Conservation (phyloP, 64 coral and sea anemone genomes). For the Platygyra sinensis region DNA sequence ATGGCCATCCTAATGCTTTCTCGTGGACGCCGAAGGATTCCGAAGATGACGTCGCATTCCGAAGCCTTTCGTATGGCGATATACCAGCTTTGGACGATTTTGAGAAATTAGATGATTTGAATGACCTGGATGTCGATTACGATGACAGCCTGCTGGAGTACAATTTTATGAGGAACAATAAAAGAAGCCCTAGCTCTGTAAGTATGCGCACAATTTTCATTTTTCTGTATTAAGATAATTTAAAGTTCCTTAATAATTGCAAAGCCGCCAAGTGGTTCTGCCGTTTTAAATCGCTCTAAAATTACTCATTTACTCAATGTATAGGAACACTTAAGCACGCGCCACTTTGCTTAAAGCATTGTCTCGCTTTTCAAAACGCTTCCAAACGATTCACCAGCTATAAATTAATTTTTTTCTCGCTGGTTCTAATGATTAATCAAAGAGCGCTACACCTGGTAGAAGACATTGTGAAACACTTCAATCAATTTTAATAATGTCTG, state of each 20-base stretch:
- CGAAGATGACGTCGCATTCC: constrained; percentile 17
- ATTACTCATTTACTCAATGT: too few species aligned
- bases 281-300: too few species aligned
- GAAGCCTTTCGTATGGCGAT: background rate
- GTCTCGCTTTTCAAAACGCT: too few species aligned
- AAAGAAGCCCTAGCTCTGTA: constrained; percentile 27
- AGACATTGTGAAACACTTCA: background rate
- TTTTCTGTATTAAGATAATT: background rate
- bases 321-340: too few species aligned
- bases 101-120: background rate
- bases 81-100: background rate
- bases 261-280: too few species aligned
- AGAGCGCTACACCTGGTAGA: too few species aligned
- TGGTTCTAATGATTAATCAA: too few species aligned
- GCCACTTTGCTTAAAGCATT: too few species aligned
- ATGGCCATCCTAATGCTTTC: background rate
- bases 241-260: background rate
- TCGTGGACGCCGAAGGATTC: background rate
- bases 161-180: constrained; percentile 7
- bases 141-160: background rate
- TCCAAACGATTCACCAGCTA: too few species aligned
- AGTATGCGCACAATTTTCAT: background rate
- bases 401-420: too few species aligned
- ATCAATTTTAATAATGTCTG: background rate
- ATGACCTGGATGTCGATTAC: background rate